These are phyloP conservation scores for Esperia sulphurella DNA, from an alignment of 2,888 invertebrate species.

Conservation along the genomic window DNA sequence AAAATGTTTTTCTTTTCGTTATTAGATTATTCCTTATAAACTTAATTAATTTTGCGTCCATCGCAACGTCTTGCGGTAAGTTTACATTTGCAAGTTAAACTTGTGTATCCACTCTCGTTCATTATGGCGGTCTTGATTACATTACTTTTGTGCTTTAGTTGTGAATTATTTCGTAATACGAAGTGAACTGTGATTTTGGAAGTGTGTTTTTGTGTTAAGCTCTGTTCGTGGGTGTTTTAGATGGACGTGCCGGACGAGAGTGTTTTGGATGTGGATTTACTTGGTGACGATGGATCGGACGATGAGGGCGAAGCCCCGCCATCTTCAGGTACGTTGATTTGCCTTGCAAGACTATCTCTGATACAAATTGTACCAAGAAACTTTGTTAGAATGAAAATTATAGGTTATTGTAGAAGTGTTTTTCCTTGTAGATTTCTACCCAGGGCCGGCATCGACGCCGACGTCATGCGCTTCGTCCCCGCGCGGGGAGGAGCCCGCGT, in stretches of 20 bases:
- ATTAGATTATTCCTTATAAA: slow-evolving; percentile 49
- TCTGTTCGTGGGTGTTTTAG: slow-evolving; percentile 38
- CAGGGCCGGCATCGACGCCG: slow-evolving; percentile 83
- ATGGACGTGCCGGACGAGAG: slow-evolving; percentile 75
- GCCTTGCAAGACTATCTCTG: too few species aligned
- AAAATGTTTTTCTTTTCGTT: slow-evolving; percentile 54
- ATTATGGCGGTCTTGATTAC: slow-evolving; percentile 74
- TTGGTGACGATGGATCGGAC: slow-evolving; percentile 86
- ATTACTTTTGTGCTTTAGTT: slow-evolving; percentile 38
- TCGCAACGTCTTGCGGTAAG: slow-evolving; percentile 72
- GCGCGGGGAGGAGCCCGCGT: slow-evolving; percentile 80
- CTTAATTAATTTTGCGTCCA: slow-evolving; percentile 53
- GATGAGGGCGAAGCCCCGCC: slow-evolving; percentile 84
- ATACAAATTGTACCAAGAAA: not conserved
- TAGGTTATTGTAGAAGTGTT: not conserved
- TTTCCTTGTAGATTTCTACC: slow-evolving; percentile 58
- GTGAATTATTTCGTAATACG: slow-evolving; percentile 45
- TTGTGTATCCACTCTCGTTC: slow-evolving; percentile 64
- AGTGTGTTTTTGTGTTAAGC: slow-evolving; percentile 13
- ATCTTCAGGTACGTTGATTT: slow-evolving; percentile 70
- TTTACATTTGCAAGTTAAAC: slow-evolving; percentile 51
- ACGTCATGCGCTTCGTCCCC: slow-evolving; percentile 83
- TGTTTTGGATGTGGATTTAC: slow-evolving; percentile 84
- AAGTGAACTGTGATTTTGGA: slow-evolving; percentile 16
- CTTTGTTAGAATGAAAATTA: not conserved